A percentile compares a stretch with the other conserved stretches of the same genome.
Evolutionary conservation across 2,797 vertebrate genomes (phyloP).

Genomic region (Pseudochaenichthys georgianus): DNA sequence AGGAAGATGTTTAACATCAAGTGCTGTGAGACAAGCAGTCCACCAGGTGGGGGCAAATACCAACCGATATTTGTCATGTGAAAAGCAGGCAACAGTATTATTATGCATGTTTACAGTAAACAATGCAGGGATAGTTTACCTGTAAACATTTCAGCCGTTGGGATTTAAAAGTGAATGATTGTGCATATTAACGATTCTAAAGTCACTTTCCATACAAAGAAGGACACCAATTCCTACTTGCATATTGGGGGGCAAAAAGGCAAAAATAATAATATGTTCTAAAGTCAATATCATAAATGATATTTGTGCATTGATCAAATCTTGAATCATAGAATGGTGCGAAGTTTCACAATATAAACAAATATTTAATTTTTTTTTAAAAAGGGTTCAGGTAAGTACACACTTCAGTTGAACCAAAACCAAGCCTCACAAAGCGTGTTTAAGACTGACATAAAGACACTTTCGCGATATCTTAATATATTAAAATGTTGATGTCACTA

Average conservation of each 20-base stretch:
- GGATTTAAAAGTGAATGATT: neutral
- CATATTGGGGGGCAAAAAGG: neutral
- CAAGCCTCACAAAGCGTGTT: neutral
- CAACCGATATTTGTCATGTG: neutral
- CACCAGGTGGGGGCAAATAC: constrained; percentile 45
- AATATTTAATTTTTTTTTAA: too few relatives aligned
- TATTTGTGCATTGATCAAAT: too few relatives aligned
- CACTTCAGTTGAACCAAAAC: neutral
- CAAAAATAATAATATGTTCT: neutral
- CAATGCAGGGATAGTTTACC: neutral
- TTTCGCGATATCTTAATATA: neutral
- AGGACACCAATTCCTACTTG: neutral
- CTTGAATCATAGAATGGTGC: neutral
- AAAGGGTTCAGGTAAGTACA: neutral
- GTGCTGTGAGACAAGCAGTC: constrained; percentile 7
- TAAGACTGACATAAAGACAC: neutral
- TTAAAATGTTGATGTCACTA: neutral
- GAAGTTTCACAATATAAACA: neutral
- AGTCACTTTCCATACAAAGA: neutral
- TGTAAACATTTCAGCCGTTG: neutral
- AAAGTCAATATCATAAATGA: neutral
- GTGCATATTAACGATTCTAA: neutral
- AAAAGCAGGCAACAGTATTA: too few relatives aligned
- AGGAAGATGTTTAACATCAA: neutral
- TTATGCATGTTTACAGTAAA: neutral